These are phyloP conservation scores for Halcyon chelicuti DNA, from an alignment of 2,797 vertebrate species.

Conservation along the genomic window DNA sequence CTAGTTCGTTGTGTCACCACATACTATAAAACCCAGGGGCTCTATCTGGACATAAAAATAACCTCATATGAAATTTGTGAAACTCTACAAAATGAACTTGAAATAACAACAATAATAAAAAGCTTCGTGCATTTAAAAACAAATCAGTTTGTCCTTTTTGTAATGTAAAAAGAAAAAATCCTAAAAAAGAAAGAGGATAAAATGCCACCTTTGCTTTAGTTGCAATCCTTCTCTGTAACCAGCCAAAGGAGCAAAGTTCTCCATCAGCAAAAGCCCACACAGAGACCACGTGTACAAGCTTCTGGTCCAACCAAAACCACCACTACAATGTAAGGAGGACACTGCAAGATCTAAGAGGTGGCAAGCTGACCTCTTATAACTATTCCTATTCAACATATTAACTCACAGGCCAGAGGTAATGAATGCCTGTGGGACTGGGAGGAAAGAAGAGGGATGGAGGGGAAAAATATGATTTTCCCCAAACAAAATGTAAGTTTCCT, in stretches of 20 bases:
- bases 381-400: background rate
- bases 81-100: background rate
- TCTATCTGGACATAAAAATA: background rate
- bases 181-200: background rate
- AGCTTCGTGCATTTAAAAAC: background rate
- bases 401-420: background rate
- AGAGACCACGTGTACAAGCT: background rate
- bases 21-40: background rate
- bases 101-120: background rate
- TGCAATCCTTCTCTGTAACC: background rate
- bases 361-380: background rate
- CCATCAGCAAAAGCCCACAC: background rate
- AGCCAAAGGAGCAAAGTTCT: background rate
- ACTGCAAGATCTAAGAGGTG: background rate
- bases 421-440: fast-evolving
- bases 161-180: background rate
- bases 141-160: background rate
- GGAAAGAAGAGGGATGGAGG: background rate
- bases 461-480: background rate
- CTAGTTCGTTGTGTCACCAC: background rate
- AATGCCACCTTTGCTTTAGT: background rate
- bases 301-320: background rate
- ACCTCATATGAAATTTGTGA: background rate
- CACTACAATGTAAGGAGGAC: background rate
- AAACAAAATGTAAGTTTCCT: background rate